Base-by-base conservation (phyloP, 2,797 vertebrate species). In the Ataeniobius toweri region DNA sequence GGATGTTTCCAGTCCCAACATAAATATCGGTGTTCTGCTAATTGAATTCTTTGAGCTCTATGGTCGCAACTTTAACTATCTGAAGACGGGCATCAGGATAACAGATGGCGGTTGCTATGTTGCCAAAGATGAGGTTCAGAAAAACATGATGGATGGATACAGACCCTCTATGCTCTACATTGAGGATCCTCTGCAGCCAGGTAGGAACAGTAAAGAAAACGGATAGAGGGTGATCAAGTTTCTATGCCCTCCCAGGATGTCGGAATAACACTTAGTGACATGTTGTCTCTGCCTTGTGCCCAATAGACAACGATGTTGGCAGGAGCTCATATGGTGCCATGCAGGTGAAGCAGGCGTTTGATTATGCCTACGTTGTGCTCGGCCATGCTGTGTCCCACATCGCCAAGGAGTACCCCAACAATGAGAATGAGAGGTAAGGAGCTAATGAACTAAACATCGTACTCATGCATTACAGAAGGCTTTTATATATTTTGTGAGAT, bases 21-120 rank as follows among this genome's bases (percentile, higher is more conserved):
- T 97, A 91, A 99, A 99, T 96, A 96, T 98, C 63, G 98, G 98
- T 51, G 98, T 99, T 87, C 97, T 99, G 91, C 96, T 99, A 88
- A 99, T 99, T 84, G 98, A 99, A 85, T 99, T 99, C 96, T 99
- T 99, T 83, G 98, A 99, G 93, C 96, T 99, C 71, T 99, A 99
- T 68, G 98, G 98, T 74, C 97, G 98, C 80, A 95, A 99, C 91
- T 99, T 99, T 93, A 99, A 99, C 94, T 99, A 99, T 92, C 94
- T 99, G 94, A 99, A 99, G 93, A 99, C 98, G 0, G 98, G 98
- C 80, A 99, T 99, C 92, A 96, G 98, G 93, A 99, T 99, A 94
- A 99, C 97, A 90, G 98, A 99, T 50, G 98, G 98, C 24, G 98
- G 98, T 67, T 98, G 97, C 71, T 99, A 99, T 0, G 97, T 99